phyloP scores from a whole-genome alignment of 2,797 vertebrate species.

The Selene dorsalis region DNA sequence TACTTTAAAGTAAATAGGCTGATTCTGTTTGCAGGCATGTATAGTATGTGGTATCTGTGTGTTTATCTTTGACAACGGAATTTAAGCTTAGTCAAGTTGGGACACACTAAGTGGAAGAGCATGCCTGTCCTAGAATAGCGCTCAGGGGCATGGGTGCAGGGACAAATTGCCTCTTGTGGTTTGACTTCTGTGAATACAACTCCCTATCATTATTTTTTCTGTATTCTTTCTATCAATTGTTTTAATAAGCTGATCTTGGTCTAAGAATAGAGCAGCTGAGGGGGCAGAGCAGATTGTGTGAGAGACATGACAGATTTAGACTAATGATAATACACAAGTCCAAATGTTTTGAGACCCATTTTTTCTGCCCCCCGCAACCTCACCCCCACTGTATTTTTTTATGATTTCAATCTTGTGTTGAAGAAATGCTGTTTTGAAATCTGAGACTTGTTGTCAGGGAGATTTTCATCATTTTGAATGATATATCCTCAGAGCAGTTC shows the following conservation, averaged over 20 bases:
- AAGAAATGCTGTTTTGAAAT: not conserved
- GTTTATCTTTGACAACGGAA: not conserved
- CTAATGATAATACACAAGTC: not conserved
- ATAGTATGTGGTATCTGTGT: not conserved
- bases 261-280: not conserved
- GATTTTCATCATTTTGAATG: constrained; percentile 2
- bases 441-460: not conserved
- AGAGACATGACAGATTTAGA: not conserved
- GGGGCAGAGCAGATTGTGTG: not conserved
- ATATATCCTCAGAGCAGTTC: not conserved
- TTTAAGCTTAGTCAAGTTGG: constrained; percentile 24
- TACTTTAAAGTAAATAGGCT: not conserved
- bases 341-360: not conserved
- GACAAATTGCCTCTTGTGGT: constrained; percentile 35
- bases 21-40: not conserved
- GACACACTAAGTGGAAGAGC: constrained; percentile 34
- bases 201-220: constrained; percentile 37
- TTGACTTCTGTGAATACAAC: constrained; percentile 21
- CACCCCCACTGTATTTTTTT: not conserved
- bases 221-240: constrained; percentile 17
- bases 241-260: constrained; percentile 19
- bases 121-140: constrained; percentile 64
- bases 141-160: constrained; percentile 10
- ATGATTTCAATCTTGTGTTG: not conserved
- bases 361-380: too few relatives aligned